phyloP scores from a whole-genome alignment of 2,888 invertebrate species.

The Pyralis farinalis region DNA sequence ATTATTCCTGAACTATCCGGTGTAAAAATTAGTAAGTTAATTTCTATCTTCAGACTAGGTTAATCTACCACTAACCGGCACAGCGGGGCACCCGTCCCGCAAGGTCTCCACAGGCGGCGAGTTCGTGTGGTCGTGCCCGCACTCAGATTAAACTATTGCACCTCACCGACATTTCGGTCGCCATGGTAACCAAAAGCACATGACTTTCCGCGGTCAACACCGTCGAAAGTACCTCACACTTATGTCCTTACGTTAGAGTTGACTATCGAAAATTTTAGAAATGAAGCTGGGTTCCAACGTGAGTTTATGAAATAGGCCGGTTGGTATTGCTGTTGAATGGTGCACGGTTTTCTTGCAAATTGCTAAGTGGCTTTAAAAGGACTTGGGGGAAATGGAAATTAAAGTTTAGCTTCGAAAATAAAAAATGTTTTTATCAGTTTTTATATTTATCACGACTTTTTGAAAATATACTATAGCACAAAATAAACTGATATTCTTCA shows the following conservation, averaged over 20 bases:
- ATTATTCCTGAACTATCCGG: too few relatives aligned
- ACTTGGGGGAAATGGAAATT: neutral
- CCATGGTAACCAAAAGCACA: constrained; percentile 66
- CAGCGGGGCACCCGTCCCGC: constrained; percentile 27
- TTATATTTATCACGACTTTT: too few relatives aligned
- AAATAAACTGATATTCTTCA: too few relatives aligned
- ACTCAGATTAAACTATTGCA: constrained; percentile 67
- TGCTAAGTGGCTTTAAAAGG: neutral
- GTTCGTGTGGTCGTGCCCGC: constrained; percentile 66
- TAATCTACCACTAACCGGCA: too few relatives aligned
- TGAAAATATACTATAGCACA: too few relatives aligned
- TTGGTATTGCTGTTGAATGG: neutral
- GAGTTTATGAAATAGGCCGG: neutral
- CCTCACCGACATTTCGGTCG: constrained; percentile 64
- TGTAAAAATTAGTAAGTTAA: too few relatives aligned
- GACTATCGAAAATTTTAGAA: too few relatives aligned
- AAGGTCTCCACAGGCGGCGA: constrained; percentile 57
- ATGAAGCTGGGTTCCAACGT: neutral
- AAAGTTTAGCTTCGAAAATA: too few relatives aligned
- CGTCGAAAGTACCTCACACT: neutral
- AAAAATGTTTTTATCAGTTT: too few relatives aligned
- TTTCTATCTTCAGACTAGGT: too few relatives aligned
- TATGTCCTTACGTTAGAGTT: neutral
- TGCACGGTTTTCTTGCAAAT: neutral
- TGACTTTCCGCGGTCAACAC: constrained; percentile 31